Conservation (phyloP, 2,113 vertebrate species). For the Columba livia region DNA sequence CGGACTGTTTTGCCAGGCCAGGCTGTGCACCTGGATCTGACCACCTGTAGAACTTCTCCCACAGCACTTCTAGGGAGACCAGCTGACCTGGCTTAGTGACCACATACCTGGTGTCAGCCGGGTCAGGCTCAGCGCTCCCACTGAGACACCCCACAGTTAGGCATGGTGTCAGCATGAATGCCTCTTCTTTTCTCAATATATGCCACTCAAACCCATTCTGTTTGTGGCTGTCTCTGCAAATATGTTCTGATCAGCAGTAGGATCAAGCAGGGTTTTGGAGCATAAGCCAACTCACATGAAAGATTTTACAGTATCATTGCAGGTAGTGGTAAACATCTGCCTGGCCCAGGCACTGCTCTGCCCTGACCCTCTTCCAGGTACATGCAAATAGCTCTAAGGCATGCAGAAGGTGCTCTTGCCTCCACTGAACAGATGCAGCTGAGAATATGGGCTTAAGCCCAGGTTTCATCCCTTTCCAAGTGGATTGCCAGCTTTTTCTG, state of each 20-base stretch:
- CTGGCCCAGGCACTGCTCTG: background rate
- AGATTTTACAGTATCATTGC: background rate
- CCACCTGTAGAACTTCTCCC: background rate
- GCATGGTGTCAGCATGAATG: background rate
- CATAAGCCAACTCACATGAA: background rate
- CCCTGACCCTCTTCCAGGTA: background rate
- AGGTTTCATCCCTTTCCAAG: background rate
- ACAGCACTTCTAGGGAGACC: background rate
- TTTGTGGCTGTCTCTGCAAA: background rate
- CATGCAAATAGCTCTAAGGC: background rate
- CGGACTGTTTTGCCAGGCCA: background rate
- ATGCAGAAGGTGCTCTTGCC: background rate
- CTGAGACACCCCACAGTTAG: background rate
- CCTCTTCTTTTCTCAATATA: background rate
- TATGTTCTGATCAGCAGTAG: background rate
- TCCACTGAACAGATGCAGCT: rapidly evolving
- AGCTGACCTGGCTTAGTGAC: background rate
- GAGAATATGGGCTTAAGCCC: background rate
- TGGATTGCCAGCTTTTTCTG: background rate
- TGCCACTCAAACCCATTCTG: background rate
- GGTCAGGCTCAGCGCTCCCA: rapidly evolving
- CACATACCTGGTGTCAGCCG: rapidly evolving
- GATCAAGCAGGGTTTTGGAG: background rate
- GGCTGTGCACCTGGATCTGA: no score
- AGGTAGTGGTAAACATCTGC: background rate